Evolutionary conservation across 2,888 invertebrate genomes (phyloP).

Genomic region (Ecdyonurus torrentis): DNA sequence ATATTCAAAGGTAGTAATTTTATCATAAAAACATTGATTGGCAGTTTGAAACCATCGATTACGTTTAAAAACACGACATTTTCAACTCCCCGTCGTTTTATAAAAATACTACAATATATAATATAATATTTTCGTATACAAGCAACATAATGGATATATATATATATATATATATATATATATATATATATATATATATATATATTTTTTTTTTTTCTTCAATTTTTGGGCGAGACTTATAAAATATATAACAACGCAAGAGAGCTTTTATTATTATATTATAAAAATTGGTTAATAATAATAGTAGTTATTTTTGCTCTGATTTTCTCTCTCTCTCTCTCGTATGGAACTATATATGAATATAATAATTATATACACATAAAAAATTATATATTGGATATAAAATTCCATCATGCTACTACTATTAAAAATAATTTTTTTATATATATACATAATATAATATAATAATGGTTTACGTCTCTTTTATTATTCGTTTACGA

Average conservation of each 20-base stretch:
- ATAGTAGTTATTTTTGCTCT: neutral
- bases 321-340: neutral
- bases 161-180: neutral
- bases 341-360: neutral
- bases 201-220: too few relatives aligned
- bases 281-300: too few relatives aligned
- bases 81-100: neutral
- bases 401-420: neutral
- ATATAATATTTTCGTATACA: neutral
- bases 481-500: neutral
- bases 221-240: too few relatives aligned
- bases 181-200: neutral
- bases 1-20: slow-evolving; percentile 1
- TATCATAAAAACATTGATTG: neutral
- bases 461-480: too few relatives aligned
- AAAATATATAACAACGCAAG: too few relatives aligned
- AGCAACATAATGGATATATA: neutral
- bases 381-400: too few relatives aligned
- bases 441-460: too few relatives aligned
- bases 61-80: neutral
- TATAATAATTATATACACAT: too few relatives aligned
- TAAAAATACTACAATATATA: neutral
- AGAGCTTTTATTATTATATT: too few relatives aligned
- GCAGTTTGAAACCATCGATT: neutral
- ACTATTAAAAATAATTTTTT: neutral